Evolutionary conservation across 2,888 invertebrate species (phyloP).

Genomic region (Apotomis capreana): DNA sequence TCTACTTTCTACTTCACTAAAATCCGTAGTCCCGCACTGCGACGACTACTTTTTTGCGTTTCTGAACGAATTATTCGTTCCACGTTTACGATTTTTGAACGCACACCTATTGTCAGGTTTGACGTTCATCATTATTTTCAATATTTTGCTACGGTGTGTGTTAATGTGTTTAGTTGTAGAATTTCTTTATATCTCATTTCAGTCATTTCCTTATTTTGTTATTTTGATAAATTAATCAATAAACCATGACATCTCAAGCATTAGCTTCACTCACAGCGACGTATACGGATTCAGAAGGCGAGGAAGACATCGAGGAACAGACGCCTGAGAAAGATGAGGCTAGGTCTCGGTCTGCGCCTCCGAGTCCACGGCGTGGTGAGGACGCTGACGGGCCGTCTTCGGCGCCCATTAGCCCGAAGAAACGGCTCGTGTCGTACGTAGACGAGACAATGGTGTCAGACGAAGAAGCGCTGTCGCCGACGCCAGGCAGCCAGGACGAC

Average conservation of each 20-base stretch:
- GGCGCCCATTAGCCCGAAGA: slow-evolving; percentile 76
- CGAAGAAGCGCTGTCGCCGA: slow-evolving; percentile 84
- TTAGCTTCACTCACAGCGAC: slow-evolving; percentile 93
- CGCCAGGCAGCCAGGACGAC: slow-evolving; percentile 73
- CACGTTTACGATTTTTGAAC: slow-evolving; percentile 4
- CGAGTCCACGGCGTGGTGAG: slow-evolving; percentile 63
- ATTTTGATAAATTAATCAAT: neutral
- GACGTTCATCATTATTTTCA: neutral
- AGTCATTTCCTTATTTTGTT: neutral
- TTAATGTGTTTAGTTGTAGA: neutral
- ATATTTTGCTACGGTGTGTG: neutral
- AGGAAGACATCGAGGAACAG: slow-evolving; percentile 88
- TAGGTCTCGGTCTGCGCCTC: slow-evolving; percentile 64
- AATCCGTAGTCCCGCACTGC: slow-evolving; percentile 24
- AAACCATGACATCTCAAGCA: slow-evolving; percentile 83
- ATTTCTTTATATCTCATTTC: neutral
- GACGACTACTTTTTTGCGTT: slow-evolving; percentile 14
- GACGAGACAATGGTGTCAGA: slow-evolving; percentile 90
- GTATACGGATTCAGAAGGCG: slow-evolving; percentile 96
- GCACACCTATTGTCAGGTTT: neutral
- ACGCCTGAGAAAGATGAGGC: slow-evolving; percentile 79
- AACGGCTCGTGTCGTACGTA: slow-evolving; percentile 86
- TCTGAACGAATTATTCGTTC: slow-evolving; percentile 7
- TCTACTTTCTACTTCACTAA: slow-evolving; percentile 8
- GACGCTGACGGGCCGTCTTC: slow-evolving; percentile 66